Percentiles rank a stretch among this genome's conserved stretches.
Conservation (phyloP, 2,113 vertebrate species). For the Eulemur macaco region DNA sequence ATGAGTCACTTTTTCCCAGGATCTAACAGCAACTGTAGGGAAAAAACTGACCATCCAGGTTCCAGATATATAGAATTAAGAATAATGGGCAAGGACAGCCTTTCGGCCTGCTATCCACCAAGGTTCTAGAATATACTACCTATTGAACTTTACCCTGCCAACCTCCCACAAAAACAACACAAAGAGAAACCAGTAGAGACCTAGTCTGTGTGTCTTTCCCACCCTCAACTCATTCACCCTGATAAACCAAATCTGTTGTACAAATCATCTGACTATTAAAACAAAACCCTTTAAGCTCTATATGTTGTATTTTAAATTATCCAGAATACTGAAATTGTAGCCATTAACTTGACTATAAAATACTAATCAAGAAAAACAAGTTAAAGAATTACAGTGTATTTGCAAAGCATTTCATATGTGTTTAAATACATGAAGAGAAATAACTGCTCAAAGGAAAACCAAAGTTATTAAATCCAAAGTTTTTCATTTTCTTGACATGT, state of each 20-base stretch:
- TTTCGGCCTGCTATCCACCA: not conserved
- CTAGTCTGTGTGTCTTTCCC: not conserved
- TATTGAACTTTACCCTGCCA: not conserved
- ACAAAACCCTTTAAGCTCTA: conserved; percentile 4
- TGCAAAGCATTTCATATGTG: conserved; percentile 10
- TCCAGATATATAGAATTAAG: not conserved
- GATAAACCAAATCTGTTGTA: not conserved
- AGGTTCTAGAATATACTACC: not conserved
- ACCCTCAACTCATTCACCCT: not conserved
- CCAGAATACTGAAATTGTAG: conserved; percentile 1
- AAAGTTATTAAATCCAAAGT: not conserved
- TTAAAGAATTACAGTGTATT: not conserved
- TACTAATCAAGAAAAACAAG: conserved; percentile 17
- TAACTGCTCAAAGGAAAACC: not conserved
- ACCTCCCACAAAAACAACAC: not conserved
- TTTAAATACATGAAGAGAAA: conserved; percentile 39
- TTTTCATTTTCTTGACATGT: conserved; percentile 21
- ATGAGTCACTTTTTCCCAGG: conserved; percentile 32
- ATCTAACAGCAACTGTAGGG: not conserved
- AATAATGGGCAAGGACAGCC: not conserved
- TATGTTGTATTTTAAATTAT: not conserved
- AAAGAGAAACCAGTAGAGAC: not conserved
- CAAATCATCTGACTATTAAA: not conserved
- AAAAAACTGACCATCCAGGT: not conserved
- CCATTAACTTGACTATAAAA: not conserved